Evolutionary conservation across 2,113 vertebrate genomes (phyloP), one percentile per base, ranked within the genome.

Genomic region (Trogon melanurus): DNA sequence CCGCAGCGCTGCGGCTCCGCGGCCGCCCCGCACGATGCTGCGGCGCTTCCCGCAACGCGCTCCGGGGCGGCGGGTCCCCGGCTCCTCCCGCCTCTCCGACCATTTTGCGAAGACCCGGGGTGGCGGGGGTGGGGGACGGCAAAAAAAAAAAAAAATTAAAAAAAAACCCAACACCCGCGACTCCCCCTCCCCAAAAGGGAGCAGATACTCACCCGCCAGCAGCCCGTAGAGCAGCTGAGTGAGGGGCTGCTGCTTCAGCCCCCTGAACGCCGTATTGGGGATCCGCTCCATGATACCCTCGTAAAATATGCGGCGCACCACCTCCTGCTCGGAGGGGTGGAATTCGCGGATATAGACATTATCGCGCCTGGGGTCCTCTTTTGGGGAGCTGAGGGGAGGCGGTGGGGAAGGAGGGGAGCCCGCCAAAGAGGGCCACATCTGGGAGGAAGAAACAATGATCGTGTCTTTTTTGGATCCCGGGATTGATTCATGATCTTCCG

Each of bases 201-300:
- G 85, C 30, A 36, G 76, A 65, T 96, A 98, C 99, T 98, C 98
- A 99, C 99, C 98, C 91, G 98, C 99, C 89, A 99, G 97, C 75
- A 99, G 95, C 74, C 98, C 98, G 86, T 99, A 99, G 56, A 99
- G 91, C 94, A 99, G 96, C 97, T 99, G 99, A 38, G 98, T 98
- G 91, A 97, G 97, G 86, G 98, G 98, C 96, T 99, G 99, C 95
- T 99, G 98, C 82, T 97, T 97, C 93, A 99, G 97, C 92, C 98
- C 99, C 86, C 99, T 97, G 85, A 99, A 99, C 66, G 99, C 99
- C 53, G 99, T 99, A 97, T 99, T 99, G 91, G 99, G 99, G 96
- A 99, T 99, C 97, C 99, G 97, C 97, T 99, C 99, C 98, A 99
- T 98, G 96, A 99, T 99, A 69, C 99, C 99, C 93, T 99, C 99